Evolutionary conservation across 2,797 vertebrate genomes (phyloP).

Genomic region (Myioborus miniatus): DNA sequence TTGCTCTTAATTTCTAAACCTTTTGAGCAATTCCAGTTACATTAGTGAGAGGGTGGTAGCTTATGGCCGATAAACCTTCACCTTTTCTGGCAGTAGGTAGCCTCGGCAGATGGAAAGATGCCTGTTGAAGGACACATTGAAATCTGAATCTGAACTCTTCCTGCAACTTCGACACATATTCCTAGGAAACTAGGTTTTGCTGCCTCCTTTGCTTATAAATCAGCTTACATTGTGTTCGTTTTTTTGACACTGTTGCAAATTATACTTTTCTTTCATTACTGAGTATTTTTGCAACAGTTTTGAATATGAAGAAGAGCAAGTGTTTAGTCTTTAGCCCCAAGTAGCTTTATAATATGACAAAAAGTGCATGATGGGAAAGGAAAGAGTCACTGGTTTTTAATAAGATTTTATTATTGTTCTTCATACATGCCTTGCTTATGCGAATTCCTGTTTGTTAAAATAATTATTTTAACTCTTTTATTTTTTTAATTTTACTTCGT

Average conservation of each 20-base stretch:
- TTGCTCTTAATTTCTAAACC: not conserved
- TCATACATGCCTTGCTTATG: not conserved
- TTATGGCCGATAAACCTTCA: not conserved
- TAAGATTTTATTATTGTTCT: not conserved
- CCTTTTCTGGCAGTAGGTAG: not conserved
- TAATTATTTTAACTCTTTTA: not conserved
- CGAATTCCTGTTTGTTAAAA: not conserved
- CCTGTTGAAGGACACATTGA: not conserved
- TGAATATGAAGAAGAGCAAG: not conserved
- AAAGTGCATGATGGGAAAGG: not conserved
- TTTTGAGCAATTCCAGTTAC: not conserved
- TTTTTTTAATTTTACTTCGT: not conserved
- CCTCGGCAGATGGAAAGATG: not conserved
- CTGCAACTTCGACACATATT: not conserved
- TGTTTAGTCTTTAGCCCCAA: not conserved
- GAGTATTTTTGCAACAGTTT: not conserved
- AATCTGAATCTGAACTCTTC: not conserved
- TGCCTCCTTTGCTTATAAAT: not conserved
- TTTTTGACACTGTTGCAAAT: not conserved
- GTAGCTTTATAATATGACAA: not conserved
- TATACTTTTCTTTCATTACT: not conserved
- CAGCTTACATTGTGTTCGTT: not conserved
- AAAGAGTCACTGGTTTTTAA: rapidly evolving
- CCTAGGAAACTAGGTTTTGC: not conserved
- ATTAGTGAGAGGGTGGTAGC: not conserved